Percentiles rank a stretch among this genome's conserved stretches.
Conservation (phyloP, 2,888 invertebrate species). For the Perdita meconis region DNA sequence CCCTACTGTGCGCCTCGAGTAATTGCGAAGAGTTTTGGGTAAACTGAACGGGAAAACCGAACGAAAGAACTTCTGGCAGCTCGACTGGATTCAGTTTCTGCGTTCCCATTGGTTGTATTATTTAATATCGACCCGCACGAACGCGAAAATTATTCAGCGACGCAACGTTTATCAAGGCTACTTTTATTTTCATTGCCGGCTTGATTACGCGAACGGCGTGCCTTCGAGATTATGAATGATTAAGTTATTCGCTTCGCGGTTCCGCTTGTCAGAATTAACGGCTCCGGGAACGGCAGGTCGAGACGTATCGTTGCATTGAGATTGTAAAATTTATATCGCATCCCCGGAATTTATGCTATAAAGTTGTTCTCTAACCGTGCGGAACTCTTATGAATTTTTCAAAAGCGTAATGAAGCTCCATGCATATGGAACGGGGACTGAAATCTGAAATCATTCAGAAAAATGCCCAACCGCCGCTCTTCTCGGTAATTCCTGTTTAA, state of each 20-base stretch:
- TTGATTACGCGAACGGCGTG: not conserved
- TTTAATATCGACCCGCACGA: not conserved
- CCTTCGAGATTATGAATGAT: not conserved
- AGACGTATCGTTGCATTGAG: not conserved
- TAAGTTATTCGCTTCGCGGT: not conserved
- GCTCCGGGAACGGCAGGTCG: not conserved
- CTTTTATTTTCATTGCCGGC: not conserved
- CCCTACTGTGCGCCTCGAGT: not conserved
- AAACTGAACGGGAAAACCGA: not conserved
- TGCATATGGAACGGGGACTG: slow-evolving; percentile 57
- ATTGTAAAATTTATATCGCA: slow-evolving; percentile 3
- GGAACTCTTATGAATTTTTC: slow-evolving; percentile 45
- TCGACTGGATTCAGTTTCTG: not conserved
- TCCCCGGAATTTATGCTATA: slow-evolving; percentile 9
- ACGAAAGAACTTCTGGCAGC: not conserved
- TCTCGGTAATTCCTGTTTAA: slow-evolving; percentile 34
- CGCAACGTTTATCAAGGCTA: not conserved
- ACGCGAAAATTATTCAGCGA: not conserved
- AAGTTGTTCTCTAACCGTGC: not conserved
- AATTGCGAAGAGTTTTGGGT: not conserved
- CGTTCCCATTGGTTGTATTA: not conserved
- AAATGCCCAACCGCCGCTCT: slow-evolving; percentile 18
- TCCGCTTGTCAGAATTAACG: not conserved
- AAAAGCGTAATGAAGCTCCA: slow-evolving; percentile 24
- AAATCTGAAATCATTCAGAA: slow-evolving; percentile 13